phyloP scores from a whole-genome alignment of 1,140 invertebrate genomes.

The Euwallacea similis region DNA sequence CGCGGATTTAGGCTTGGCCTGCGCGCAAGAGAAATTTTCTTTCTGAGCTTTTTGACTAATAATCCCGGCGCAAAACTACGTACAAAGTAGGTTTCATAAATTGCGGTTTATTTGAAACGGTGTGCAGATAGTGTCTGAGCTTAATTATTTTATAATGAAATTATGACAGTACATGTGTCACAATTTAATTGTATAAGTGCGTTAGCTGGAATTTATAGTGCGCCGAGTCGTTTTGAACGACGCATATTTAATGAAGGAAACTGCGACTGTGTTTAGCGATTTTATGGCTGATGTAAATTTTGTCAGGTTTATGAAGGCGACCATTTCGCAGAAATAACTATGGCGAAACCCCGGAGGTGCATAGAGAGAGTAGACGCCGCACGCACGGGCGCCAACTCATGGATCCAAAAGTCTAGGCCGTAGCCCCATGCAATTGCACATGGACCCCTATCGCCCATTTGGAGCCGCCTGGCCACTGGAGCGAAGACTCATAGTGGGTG shows the following conservation, averaged over 20 bases:
- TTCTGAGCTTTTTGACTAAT: no score
- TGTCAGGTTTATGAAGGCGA: neutral
- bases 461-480: no score
- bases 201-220: slow-evolving; percentile 27
- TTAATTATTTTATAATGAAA: slow-evolving; percentile 38
- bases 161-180: slow-evolving; percentile 33
- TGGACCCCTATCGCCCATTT: no score
- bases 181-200: slow-evolving; percentile 26
- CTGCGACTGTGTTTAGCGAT: neutral
- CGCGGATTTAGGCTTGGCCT: slow-evolving; percentile 22
- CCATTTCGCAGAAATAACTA: neutral
- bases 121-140: slow-evolving; percentile 25
- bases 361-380: no score
- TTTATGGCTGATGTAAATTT: slow-evolving; percentile 6
- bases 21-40: neutral
- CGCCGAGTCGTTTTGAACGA: neutral
- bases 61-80: neutral
- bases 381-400: no score
- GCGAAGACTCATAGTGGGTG: no score
- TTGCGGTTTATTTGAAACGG: slow-evolving; percentile 26
- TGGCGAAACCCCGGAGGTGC: neutral
- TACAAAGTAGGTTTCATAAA: slow-evolving; percentile 30
- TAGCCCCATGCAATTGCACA: no score
- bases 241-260: slow-evolving; percentile 21
- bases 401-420: no score